Conservation (phyloP, 2,113 vertebrate species). For the Clarias batrachus region DNA sequence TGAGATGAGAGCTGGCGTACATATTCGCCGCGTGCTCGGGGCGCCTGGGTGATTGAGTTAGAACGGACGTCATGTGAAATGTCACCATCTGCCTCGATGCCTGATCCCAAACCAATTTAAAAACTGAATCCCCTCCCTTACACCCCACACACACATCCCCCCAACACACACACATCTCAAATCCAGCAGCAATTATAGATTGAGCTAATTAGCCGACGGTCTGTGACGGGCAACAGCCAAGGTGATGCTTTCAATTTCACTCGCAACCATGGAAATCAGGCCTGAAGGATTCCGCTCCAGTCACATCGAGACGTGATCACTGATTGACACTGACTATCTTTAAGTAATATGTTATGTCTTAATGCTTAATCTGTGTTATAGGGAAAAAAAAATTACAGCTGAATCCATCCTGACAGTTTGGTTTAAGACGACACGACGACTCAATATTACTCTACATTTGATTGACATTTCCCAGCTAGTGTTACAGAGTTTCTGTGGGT, state of each 20-base stretch:
- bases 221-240: slow-evolving; percentile 45
- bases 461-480: background rate
- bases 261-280: slow-evolving; percentile 35
- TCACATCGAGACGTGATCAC: slow-evolving; percentile 16
- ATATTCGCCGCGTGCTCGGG: slow-evolving; percentile 42
- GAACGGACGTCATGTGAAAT: slow-evolving; percentile 54
- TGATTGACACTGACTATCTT: slow-evolving; percentile 12
- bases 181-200: slow-evolving; percentile 57
- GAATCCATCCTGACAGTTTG: slow-evolving; percentile 3
- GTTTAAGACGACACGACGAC: background rate
- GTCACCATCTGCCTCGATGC: slow-evolving; percentile 57
- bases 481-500: background rate
- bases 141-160: background rate
- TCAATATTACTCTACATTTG: background rate
- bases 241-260: slow-evolving; percentile 25
- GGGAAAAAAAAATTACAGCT: background rate
- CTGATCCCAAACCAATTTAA: slow-evolving; percentile 57
- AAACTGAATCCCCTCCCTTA: slow-evolving; percentile 39
- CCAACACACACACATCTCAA: slow-evolving; percentile 8
- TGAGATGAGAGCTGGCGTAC: slow-evolving; percentile 44
- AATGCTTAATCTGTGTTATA: slow-evolving; percentile 6
- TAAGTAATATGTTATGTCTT: slow-evolving; percentile 4
- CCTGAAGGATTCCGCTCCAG: slow-evolving; percentile 34
- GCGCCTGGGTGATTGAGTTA: slow-evolving; percentile 51
- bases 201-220: slow-evolving; percentile 54